Evolutionary conservation across 2,888 invertebrate genomes (phyloP).

Genomic region (Patella ulyssiponensis): DNA sequence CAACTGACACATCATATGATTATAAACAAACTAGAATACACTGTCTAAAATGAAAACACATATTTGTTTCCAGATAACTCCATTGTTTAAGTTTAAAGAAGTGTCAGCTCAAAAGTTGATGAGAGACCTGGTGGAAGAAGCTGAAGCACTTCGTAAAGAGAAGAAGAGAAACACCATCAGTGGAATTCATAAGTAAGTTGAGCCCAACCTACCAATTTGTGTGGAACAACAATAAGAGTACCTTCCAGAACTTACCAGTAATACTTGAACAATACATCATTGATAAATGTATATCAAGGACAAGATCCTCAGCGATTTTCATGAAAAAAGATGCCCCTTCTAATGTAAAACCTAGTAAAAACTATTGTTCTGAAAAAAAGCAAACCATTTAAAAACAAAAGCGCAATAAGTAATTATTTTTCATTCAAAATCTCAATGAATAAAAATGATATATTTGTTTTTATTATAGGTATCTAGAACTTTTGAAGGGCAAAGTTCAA

Average conservation of each 20-base stretch:
- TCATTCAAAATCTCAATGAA: not conserved
- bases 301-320: too few species aligned
- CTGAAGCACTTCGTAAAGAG: slow-evolving; percentile 85
- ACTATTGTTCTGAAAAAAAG: too few species aligned
- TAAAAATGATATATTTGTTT: slow-evolving; percentile 6
- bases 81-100: slow-evolving; percentile 77
- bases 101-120: slow-evolving; percentile 81
- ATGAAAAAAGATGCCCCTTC: too few species aligned
- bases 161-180: slow-evolving; percentile 87
- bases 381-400: not conserved
- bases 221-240: too few species aligned
- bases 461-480: slow-evolving; percentile 78
- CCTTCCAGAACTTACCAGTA: too few species aligned
- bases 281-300: too few species aligned
- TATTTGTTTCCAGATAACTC: slow-evolving; percentile 70
- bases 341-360: too few species aligned
- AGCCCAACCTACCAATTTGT: not conserved
- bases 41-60: not conserved
- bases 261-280: too few species aligned
- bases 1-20: not conserved
- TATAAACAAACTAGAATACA: not conserved
- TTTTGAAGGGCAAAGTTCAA: slow-evolving; percentile 82
- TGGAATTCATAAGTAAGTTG: slow-evolving; percentile 82
- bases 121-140: slow-evolving; percentile 81
- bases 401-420: not conserved